Percentiles rank a stretch among this genome's conserved stretches.
Conservation (phyloP, 1,140 invertebrate species). For the Drosophila trapezifrons region DNA sequence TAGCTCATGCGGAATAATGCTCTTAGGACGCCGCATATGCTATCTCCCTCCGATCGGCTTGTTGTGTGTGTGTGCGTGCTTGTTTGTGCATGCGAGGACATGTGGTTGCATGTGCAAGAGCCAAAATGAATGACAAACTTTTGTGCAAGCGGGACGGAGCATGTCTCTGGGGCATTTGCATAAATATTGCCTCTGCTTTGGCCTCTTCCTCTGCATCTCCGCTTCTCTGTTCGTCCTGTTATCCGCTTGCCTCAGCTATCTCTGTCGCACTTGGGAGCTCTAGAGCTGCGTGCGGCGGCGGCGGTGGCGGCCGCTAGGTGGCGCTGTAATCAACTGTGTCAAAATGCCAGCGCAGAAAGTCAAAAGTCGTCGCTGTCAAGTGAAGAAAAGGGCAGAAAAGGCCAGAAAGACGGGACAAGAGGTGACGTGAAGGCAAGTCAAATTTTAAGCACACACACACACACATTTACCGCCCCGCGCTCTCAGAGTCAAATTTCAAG, state of each 20-base stretch:
- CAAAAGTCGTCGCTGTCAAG: slow-evolving; percentile 61
- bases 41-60: slow-evolving; percentile 7
- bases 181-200: slow-evolving; percentile 62
- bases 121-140: slow-evolving; percentile 71
- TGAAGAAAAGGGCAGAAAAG: slow-evolving; percentile 47
- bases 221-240: not conserved
- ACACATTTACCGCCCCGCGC: not conserved
- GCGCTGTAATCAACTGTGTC: slow-evolving; percentile 79
- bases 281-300: slow-evolving; percentile 11
- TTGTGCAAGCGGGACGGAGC: slow-evolving; percentile 23
- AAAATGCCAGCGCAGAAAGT: slow-evolving; percentile 76
- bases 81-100: slow-evolving; percentile 36
- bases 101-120: slow-evolving; percentile 53
- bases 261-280: slow-evolving; percentile 17
- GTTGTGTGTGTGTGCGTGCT: slow-evolving; percentile 24
- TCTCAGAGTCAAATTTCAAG: slow-evolving; percentile 54
- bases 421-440: slow-evolving; percentile 53
- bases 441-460: slow-evolving; percentile 52
- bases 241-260: not conserved
- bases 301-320: slow-evolving; percentile 63
- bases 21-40: slow-evolving; percentile 48
- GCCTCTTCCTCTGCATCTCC: slow-evolving; percentile 3
- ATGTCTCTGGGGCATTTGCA: slow-evolving; percentile 67
- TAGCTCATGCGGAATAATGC: slow-evolving; percentile 65
- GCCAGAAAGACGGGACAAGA: not conserved